Percentiles rank a stretch among this genome's conserved stretches.
phyloP scores from a whole-genome alignment of 2,113 vertebrate genomes.

The Boleophthalmus pectinirostris region DNA sequence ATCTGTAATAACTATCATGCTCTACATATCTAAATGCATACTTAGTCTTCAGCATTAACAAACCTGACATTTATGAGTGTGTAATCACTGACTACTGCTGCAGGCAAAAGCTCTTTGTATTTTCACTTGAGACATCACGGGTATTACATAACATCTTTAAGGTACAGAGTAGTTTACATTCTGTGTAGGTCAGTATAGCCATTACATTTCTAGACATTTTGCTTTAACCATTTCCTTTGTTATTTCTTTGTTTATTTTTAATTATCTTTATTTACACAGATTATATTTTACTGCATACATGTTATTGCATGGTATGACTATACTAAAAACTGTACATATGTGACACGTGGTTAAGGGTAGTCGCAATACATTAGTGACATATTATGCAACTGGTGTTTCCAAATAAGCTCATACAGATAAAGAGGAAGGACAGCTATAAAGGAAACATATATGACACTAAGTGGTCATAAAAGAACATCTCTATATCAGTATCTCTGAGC shows the following conservation, averaged over 20 bases:
- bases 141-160: neutral
- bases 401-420: neutral
- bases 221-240: no score
- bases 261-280: neutral
- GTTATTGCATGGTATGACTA: neutral
- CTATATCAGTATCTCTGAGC: neutral
- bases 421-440: neutral
- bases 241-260: neutral
- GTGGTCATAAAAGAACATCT: neutral
- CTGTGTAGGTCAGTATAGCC: neutral
- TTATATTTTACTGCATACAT: neutral
- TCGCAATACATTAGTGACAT: conserved; percentile 1
- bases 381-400: neutral
- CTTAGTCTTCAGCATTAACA: neutral
- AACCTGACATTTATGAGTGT: neutral
- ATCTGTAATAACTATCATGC: neutral
- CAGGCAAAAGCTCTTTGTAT: neutral
- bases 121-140: neutral
- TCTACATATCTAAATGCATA: neutral
- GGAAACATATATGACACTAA: neutral
- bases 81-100: neutral
- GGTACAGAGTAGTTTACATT: neutral
- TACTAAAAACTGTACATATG: neutral
- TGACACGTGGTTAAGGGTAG: neutral
- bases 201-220: neutral